Percentiles rank a stretch among this genome's conserved stretches.
phyloP scores from a whole-genome alignment of 2,888 invertebrate genomes.

The Ommatoiulus sabulosus region DNA sequence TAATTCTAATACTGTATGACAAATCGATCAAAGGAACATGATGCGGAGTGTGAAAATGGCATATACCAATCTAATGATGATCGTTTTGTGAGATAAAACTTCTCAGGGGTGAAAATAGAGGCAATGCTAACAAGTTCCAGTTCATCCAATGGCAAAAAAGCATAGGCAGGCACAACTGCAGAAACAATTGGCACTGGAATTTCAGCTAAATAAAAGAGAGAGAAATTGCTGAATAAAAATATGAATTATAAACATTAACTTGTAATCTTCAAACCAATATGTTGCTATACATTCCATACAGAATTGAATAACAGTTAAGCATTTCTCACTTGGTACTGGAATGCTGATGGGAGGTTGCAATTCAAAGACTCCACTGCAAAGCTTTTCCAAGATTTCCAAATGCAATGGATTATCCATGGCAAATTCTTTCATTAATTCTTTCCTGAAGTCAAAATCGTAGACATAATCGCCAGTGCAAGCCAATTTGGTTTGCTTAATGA shows the following conservation, averaged over 20 bases:
- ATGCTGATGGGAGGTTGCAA: not conserved
- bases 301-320: not conserved
- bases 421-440: not conserved
- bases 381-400: constrained; percentile 1
- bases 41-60: not conserved
- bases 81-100: constrained; percentile 71
- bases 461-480: not conserved
- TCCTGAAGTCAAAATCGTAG: constrained; percentile 2
- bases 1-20: not conserved
- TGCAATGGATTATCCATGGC: constrained; percentile 52
- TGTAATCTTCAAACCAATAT: too few relatives aligned
- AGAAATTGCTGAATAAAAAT: not conserved
- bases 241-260: not conserved
- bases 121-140: constrained; percentile 70
- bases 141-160: constrained; percentile 69
- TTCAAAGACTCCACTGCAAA: constrained; percentile 39
- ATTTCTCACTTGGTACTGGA: not conserved
- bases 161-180: constrained; percentile 67
- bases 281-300: not conserved
- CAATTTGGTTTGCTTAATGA: constrained; percentile 67
- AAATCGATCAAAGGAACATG: not conserved
- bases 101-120: constrained; percentile 69
- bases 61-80: constrained; percentile 55
- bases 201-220: not conserved
- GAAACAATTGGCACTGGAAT: not conserved